These are phyloP conservation scores for Eumacrocentrus americanus DNA, from an alignment of 2,888 invertebrate species.

Conservation along the genomic window DNA sequence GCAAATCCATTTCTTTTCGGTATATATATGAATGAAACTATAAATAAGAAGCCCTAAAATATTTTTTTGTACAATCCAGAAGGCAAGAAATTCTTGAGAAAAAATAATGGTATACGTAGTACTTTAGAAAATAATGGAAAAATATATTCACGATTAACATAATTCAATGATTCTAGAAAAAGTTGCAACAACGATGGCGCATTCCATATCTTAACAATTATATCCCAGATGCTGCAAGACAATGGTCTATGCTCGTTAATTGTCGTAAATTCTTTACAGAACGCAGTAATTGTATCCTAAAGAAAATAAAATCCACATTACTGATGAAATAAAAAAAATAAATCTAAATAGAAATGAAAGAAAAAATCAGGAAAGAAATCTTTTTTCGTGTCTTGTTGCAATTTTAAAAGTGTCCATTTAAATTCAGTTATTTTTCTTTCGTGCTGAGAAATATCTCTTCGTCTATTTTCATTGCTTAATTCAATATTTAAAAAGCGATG, in stretches of 20 bases:
- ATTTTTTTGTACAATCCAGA: conserved; percentile 37
- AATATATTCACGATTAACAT: conserved; percentile 42
- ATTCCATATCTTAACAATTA: conserved; percentile 49
- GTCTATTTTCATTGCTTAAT: not conserved
- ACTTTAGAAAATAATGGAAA: conserved; percentile 46
- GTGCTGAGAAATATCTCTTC: not conserved
- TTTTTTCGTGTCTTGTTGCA: no score
- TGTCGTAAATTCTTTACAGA: conserved; percentile 43
- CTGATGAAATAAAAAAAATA: conserved; percentile 1
- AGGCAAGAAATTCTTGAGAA: conserved; percentile 28
- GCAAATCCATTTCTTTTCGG: no score
- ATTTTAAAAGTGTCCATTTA: not conserved
- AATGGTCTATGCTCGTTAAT: conserved; percentile 43
- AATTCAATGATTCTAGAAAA: conserved; percentile 41
- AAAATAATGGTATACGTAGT: conserved; percentile 14
- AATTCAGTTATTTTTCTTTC: not conserved
- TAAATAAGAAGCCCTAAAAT: conserved; percentile 23
- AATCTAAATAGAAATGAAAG: not conserved
- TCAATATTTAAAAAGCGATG: no score
- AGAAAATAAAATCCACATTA: conserved; percentile 49
- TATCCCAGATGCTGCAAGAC: conserved; percentile 50
- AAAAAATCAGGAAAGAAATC: not conserved
- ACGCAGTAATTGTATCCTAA: conserved; percentile 50
- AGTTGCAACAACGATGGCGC: conserved; percentile 45
- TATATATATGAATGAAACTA: not conserved